Base-by-base conservation (phyloP, 2,888 invertebrate genomes). In the Melipona beecheii region DNA sequence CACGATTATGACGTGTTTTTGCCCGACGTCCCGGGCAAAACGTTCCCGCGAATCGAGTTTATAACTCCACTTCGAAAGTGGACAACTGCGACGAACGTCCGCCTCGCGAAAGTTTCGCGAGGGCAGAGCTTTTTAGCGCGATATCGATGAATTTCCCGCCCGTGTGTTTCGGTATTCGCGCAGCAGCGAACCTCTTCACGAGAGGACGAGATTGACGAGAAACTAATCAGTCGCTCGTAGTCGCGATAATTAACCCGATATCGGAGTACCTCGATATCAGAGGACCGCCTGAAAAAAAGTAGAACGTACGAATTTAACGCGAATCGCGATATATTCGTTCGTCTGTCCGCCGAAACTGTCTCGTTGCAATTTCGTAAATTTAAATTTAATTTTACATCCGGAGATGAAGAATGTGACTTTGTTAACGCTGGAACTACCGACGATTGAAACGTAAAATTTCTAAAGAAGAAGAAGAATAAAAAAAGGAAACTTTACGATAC, bases 1-100 rank as follows among this genome's bases (percentile, higher is more conserved):
- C 75, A 65, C 60, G 54, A 75, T 84, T 36, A 24, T 77, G 56
- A 60, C 60, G 43, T 11, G 62, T 66, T 82, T 81, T 84, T 74
- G 15, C 21, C 31, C 13, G 21, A 31, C 19, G 43, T 6, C 58
- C 36, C 19, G 21, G 1, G 60, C 24, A 43, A 75, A 84, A 81
- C 78, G 54, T 49, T 52, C n/a, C 52, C 19, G 11, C 56, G 62
- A 43, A 15, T 36, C 36, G 71, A 72, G 78, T 69, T 78, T 49
- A 70, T 74, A 74, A 74, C 74, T 64, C 49, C n/a, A 43, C 49
- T 17, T 36, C 21, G 50, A 70, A 65, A 50, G 36, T 50, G 58
- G 74, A 74, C 74, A 50, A 74, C 70, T 60, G 36, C 69, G 52
- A 71, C n/a, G 66, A 54, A 19, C 36, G 50, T 36, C 58, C 43